Evolutionary conservation across 2,113 vertebrate species (phyloP).

Genomic region (Aptenodytes forsteri): DNA sequence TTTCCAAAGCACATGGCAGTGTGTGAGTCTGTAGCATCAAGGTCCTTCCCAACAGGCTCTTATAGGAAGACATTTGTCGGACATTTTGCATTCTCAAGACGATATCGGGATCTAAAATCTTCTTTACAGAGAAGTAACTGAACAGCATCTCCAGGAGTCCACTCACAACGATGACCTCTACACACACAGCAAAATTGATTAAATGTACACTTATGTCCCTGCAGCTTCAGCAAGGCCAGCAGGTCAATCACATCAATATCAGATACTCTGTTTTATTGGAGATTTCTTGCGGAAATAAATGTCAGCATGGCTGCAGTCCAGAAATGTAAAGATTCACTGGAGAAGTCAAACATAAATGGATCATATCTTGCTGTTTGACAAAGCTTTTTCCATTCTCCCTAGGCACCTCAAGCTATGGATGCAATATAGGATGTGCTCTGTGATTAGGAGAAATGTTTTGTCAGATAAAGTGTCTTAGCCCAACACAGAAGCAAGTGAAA

Average conservation of each 20-base stretch:
- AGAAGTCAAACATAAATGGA: not conserved
- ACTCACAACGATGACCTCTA: not conserved
- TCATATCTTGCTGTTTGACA: not conserved
- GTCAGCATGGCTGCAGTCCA: not conserved
- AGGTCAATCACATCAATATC: conserved; percentile 29
- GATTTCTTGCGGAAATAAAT: conserved; percentile 28
- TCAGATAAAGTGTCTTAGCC: not conserved
- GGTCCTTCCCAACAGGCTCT: not conserved
- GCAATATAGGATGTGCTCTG: not conserved
- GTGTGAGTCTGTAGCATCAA: not conserved
- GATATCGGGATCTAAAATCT: not conserved
- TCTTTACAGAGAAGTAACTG: not conserved
- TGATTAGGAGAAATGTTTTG: not conserved
- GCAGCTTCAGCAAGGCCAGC: conserved; percentile 21
- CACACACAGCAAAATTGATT: conserved; percentile 14
- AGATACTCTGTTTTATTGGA: not conserved
- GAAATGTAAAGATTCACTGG: not conserved
- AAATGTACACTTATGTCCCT: conserved; percentile 19
- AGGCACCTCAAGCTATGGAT: not conserved
- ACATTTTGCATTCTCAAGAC: not conserved
- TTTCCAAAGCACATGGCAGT: not conserved
- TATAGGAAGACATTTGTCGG: not conserved
- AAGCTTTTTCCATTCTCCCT: not conserved
- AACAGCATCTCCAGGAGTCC: not conserved
- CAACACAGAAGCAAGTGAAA: not conserved